Conservation (phyloP, 2,113 vertebrate species). For the Tenebrosternarchus preto region DNA sequence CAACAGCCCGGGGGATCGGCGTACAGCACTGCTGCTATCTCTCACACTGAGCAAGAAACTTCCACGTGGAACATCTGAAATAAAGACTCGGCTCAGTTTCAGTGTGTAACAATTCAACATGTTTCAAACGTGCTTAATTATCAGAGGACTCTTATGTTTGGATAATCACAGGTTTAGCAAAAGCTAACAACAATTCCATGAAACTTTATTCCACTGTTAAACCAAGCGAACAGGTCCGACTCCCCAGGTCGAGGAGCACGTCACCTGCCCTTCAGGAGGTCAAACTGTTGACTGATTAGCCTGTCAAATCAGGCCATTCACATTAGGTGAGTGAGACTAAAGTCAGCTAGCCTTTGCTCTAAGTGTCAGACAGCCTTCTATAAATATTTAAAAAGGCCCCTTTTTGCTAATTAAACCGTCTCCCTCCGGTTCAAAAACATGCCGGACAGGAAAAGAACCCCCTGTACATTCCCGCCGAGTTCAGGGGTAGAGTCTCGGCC, state of each 20-base stretch:
- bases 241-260: background rate
- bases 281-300: constrained; percentile 47
- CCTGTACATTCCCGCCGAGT: constrained; percentile 44
- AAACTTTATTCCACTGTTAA: background rate
- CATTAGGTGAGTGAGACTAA: constrained; percentile 63
- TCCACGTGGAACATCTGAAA: background rate
- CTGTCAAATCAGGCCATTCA: constrained; percentile 56
- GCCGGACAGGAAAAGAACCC: constrained; percentile 16
- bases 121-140: background rate
- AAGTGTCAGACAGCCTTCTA: constrained; percentile 67
- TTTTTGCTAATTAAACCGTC: constrained; percentile 68
- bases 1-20: constrained; percentile 9
- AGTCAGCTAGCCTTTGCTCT: constrained; percentile 58
- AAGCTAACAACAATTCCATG: background rate
- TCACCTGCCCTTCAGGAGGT: constrained; percentile 40
- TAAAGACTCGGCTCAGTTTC: background rate
- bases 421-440: constrained; percentile 52
- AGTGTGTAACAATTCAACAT: background rate
- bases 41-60: background rate
- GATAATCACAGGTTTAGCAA: background rate
- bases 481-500: constrained; percentile 35
- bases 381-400: constrained; percentile 71
- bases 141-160: background rate
- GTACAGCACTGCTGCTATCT: background rate
- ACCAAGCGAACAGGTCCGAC: background rate